Evolutionary conservation across 2,888 invertebrate species (phyloP).

Genomic region (Ashinkailepas kermadecensis): DNA sequence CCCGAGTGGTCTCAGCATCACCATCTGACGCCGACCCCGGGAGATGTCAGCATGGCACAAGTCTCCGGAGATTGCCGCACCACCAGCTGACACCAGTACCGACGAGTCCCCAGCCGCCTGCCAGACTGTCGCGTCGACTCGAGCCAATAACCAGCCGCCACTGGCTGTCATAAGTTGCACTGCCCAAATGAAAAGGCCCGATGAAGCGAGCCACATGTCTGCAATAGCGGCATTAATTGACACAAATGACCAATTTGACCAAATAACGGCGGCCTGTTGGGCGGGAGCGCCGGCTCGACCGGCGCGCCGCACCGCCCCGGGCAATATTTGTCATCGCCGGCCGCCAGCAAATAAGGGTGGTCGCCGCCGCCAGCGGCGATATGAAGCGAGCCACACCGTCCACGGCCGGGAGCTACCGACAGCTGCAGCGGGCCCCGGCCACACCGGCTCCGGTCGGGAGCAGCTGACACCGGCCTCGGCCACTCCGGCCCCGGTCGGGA

Average conservation of each 20-base stretch:
- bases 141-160: background rate
- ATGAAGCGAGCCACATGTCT: constrained; percentile 22
- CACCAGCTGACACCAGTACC: too few relatives aligned
- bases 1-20: too few relatives aligned
- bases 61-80: too few relatives aligned
- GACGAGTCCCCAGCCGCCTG: too few relatives aligned
- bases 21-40: too few relatives aligned
- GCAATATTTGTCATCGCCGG: constrained; percentile 18
- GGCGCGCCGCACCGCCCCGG: background rate
- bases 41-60: too few relatives aligned
- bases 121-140: background rate
- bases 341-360: constrained; percentile 2
- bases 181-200: constrained; percentile 18
- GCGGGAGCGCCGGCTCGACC: background rate
- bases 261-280: background rate
- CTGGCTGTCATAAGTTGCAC: constrained; percentile 13
- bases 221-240: constrained; percentile 23
- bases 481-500: too few relatives aligned
- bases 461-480: too few relatives aligned
- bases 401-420: background rate
- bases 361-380: background rate
- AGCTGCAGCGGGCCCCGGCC: background rate
- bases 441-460: too few relatives aligned
- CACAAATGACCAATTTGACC: constrained; percentile 23
- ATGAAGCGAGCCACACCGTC: background rate